phyloP scores from a whole-genome alignment of 2,888 invertebrate genomes.

The Rhimphoctona megacephalus region DNA sequence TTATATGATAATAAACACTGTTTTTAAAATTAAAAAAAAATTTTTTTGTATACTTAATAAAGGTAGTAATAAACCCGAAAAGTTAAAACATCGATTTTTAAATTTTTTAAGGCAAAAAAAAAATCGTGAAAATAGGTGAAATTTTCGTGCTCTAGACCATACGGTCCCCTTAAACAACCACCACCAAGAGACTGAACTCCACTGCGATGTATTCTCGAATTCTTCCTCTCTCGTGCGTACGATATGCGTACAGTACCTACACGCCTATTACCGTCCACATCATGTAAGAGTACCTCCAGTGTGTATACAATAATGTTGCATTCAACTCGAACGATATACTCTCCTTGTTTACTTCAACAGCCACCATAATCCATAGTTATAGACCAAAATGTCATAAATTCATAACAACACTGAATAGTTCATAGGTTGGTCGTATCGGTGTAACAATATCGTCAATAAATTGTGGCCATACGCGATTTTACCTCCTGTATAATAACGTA shows the following conservation, averaged over 20 bases:
- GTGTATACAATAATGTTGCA: constrained; percentile 10
- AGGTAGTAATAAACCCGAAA: too few species aligned
- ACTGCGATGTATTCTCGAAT: constrained; percentile 35
- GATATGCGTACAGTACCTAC: not conserved
- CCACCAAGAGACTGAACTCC: constrained; percentile 38
- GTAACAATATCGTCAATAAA: not conserved
- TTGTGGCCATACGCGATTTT: not conserved
- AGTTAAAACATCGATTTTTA: too few species aligned
- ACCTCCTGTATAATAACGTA: not conserved
- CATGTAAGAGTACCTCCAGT: constrained; percentile 15
- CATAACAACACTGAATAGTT: constrained; percentile 28
- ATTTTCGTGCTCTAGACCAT: too few species aligned
- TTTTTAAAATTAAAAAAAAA: too few species aligned
- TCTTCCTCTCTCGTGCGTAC: constrained; percentile 18
- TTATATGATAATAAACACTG: too few species aligned
- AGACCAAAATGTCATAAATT: not conserved
- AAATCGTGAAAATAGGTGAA: too few species aligned
- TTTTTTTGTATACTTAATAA: too few species aligned
- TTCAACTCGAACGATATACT: not conserved
- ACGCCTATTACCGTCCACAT: constrained; percentile 25
- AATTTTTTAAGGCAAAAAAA: too few species aligned
- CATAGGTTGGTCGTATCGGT: constrained; percentile 14
- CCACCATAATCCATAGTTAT: not conserved
- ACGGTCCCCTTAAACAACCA: too few species aligned
- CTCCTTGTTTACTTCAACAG: constrained; percentile 9